phyloP scores from a whole-genome alignment of 2,888 invertebrate genomes.

The Tenthredo notha region DNA sequence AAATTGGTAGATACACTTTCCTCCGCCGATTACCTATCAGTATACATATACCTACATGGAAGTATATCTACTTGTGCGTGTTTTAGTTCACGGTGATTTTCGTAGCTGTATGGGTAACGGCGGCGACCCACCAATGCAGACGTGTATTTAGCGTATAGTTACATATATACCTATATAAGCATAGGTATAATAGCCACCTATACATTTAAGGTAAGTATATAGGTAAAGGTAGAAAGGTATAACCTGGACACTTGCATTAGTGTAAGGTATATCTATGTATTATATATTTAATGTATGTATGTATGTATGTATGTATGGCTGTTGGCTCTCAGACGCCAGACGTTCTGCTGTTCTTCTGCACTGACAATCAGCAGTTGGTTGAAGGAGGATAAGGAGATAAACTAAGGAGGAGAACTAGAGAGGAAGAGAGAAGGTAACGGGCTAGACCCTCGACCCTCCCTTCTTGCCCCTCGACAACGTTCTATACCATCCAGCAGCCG shows the following conservation, averaged over 20 bases:
- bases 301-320: neutral
- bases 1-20: no score
- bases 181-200: neutral
- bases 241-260: neutral
- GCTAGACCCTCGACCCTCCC: neutral
- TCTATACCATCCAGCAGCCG: conserved; percentile 8
- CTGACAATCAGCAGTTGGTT: neutral
- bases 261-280: neutral
- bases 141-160: neutral
- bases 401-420: neutral
- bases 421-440: conserved; percentile 7
- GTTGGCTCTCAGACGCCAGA: conserved; percentile 13
- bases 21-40: neutral
- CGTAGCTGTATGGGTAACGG: neutral
- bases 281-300: neutral
- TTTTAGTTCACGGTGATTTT: conserved; percentile 12
- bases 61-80: no score
- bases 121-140: neutral
- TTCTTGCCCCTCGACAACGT: neutral
- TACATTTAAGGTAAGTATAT: neutral
- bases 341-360: conserved; percentile 15
- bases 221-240: neutral
- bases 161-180: neutral
- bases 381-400: neutral
- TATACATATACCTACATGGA: neutral